Evolutionary conservation across 1,140 invertebrate species (phyloP), one percentile per base, ranked within the genome.

Genomic region (Aplysia californica): DNA sequence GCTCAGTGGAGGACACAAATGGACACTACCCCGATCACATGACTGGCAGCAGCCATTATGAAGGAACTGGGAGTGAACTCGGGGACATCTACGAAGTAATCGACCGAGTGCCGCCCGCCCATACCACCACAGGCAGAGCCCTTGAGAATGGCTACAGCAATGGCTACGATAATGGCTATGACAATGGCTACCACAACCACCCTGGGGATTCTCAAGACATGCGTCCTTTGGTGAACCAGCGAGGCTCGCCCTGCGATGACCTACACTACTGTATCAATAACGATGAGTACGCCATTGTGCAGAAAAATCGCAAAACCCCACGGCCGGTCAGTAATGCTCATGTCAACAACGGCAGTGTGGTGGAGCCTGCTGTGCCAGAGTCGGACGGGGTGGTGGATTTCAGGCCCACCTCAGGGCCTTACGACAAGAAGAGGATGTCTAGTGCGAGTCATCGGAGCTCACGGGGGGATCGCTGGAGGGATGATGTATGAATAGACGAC

Each of bases 241-340:
- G 20, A 20, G 36, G 21, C n/a, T 5, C 21, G 21, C 21, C 21
- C 26, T 21, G 26, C 2, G 44, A 31, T 29, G 59, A 73, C 23
- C 33, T 50, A 29, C 77, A 79, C 35, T 79, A 71, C 50, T 38
- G 36, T 18, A 35, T 79, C 31, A 79, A 79, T 64, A 50, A 79
- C 26, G 77, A 79, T 68, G 77, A 79, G 29, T 79, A 79, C 38
- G 77, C 77, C 38, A 26, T 79, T 29, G 72, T 79, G 23, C 15
- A 31, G 15, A 79, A n/a, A 75, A 56, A 26, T 59, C 31, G 3
- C 41, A 26, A 64, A 61, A 23, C 33, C 38, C 1, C 64, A 39
- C 23, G 26, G n/a, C n/a, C n/a, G n/a, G n/a, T n/a, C n/a, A n/a
- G n/a, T n/a, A n/a, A n/a, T n/a, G n/a, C n/a, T n/a, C n/a, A n/a